Evolutionary conservation across 2,113 vertebrate species (phyloP), one percentile per base, ranked within the genome.

Genomic region (Takifugu flavidus): DNA sequence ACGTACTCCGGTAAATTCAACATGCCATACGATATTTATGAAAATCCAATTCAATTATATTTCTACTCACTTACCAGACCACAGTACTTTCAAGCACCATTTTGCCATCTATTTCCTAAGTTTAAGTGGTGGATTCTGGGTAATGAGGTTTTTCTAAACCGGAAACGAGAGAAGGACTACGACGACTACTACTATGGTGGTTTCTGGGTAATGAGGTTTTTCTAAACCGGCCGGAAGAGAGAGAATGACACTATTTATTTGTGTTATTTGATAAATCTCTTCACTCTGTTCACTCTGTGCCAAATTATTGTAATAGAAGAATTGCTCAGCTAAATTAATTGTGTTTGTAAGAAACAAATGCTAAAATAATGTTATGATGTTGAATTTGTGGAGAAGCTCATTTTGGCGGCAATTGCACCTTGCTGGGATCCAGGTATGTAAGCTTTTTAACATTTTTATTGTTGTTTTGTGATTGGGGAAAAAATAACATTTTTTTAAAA

Each of bases 21-120:
- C 2, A 39, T 39, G 11, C 11, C 7, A 10, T 39, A 11, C 34
- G 11, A 10, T 39, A 39, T 11, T 20, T 10, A 10, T 1, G 2
- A 5, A n/a, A 0, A n/a, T 5, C 3, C 12, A 0, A 0, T 51
- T n/a, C 26, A 15, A 13, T 39, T 13, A 53, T 39, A 59, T 76
- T 67, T 64, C 15, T 13, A 0, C 49, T 10, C 59, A 13, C 94
- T 94, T 89, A 95, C 94, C 94, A 95, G 57, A 95, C 94, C 93
- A 95, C 94, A 72, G 94, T 95, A 85, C 94, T 95, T 79, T 95
- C 94, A 72, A 95, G 91, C 87, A 91, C 94, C 93, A 95, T 95
- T 84, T 91, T 91, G 84, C 74, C 25, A 65, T 43, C 51, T 56
- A 63, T 60, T 58, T 54, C 15, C 56, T 31, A 72, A 74, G 81